These are phyloP conservation scores for Ctenoplectra terminalis DNA, from an alignment of 1,140 invertebrate species.

Conservation along the genomic window DNA sequence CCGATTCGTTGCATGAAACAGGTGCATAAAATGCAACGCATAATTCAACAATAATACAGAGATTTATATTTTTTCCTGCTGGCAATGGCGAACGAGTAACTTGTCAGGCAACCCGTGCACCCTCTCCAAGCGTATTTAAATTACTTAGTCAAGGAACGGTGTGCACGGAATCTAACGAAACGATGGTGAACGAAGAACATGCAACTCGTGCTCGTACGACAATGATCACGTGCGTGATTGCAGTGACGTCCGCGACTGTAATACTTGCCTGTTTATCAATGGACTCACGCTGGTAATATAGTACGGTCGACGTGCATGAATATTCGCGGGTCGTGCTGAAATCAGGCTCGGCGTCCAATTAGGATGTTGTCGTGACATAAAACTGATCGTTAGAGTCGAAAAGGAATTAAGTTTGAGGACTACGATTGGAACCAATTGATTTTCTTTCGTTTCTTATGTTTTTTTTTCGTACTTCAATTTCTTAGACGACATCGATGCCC, in stretches of 20 bases:
- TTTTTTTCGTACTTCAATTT: no score
- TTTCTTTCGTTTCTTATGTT: slow-evolving; percentile 22
- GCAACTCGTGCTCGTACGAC: background rate
- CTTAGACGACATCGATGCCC: slow-evolving; percentile 85
- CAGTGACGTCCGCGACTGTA: background rate
- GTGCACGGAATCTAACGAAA: background rate
- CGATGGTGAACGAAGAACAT: slow-evolving; percentile 4
- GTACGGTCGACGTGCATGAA: slow-evolving; percentile 11
- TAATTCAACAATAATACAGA: background rate
- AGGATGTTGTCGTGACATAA: background rate
- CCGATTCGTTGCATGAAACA: no score
- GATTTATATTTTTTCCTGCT: background rate
- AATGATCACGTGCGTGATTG: slow-evolving; percentile 40
- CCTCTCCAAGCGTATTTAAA: slow-evolving; percentile 6
- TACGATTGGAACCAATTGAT: no score
- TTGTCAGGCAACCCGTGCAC: background rate
- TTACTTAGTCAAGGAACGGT: slow-evolving; percentile 17
- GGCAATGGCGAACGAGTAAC: background rate
- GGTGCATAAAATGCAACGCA: no score
- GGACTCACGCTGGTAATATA: background rate
- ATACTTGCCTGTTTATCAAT: slow-evolving; percentile 41
- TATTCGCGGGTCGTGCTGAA: slow-evolving; percentile 12
- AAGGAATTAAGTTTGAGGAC: background rate
- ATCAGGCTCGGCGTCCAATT: slow-evolving; percentile 13
- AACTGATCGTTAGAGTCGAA: background rate